Conservation (phyloP, 2,113 vertebrate species). For the Rhipidura dahli region DNA sequence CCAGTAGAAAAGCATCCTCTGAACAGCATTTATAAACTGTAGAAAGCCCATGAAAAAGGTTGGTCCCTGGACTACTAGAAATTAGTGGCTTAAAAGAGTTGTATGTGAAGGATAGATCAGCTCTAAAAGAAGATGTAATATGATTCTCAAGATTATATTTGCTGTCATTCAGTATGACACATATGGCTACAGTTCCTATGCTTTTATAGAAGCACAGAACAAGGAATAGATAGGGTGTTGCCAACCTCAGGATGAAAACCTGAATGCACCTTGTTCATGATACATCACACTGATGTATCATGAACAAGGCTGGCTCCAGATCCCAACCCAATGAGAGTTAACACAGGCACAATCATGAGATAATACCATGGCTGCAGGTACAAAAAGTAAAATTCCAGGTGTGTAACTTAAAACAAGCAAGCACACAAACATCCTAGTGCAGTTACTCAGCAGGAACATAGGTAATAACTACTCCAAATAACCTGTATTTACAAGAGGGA, state of each 20-base stretch:
- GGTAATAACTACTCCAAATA: background rate
- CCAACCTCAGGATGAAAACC: background rate
- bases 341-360: background rate
- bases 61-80: background rate
- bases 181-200: background rate
- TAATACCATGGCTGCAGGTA: background rate
- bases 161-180: background rate
- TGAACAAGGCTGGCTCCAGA: background rate
- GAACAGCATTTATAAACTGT: background rate
- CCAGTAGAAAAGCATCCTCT: background rate
- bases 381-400: background rate
- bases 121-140: background rate
- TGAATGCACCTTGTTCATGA: background rate
- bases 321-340: background rate
- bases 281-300: too few species aligned
- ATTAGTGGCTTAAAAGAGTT: background rate
- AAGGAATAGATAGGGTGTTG: background rate
- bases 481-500: background rate
- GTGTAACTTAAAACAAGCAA: background rate
- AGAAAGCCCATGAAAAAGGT: background rate
- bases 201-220: background rate
- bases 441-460: background rate
- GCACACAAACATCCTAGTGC: background rate
- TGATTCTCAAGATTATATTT: background rate
- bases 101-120: background rate